Evolutionary conservation across 2,888 invertebrate genomes (phyloP).

Genomic region (Tenthredo distinguenda): DNA sequence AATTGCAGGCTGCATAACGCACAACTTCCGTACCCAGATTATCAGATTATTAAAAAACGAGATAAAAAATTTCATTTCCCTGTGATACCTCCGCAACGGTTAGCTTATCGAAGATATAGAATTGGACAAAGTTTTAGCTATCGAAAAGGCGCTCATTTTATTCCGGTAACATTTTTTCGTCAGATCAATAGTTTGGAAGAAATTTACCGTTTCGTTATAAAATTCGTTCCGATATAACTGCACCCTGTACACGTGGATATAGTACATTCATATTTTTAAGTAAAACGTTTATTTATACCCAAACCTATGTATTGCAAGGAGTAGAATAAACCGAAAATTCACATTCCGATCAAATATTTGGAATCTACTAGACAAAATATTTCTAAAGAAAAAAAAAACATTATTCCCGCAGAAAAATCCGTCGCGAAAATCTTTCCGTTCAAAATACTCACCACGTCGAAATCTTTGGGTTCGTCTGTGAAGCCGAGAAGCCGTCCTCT

Average conservation of each 20-base stretch:
- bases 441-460: background rate
- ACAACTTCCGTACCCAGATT: background rate
- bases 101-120: background rate
- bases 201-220: background rate
- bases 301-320: background rate
- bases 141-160: background rate
- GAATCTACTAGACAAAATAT: no score
- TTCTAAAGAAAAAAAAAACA: no score
- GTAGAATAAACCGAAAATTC: background rate
- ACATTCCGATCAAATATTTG: background rate
- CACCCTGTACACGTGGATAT: background rate
- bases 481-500: conserved; percentile 7
- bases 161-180: background rate
- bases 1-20: background rate
- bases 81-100: background rate
- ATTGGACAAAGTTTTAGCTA: background rate
- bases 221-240: background rate
- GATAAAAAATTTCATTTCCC: background rate
- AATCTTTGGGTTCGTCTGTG: background rate
- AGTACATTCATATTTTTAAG: background rate
- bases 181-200: background rate
- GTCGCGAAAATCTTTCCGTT: no score
- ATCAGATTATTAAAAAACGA: background rate
- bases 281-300: background rate
- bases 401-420: no score